Evolutionary conservation across 2,797 vertebrate species (phyloP).

Genomic region (Ptychobarbus kaznakovi): DNA sequence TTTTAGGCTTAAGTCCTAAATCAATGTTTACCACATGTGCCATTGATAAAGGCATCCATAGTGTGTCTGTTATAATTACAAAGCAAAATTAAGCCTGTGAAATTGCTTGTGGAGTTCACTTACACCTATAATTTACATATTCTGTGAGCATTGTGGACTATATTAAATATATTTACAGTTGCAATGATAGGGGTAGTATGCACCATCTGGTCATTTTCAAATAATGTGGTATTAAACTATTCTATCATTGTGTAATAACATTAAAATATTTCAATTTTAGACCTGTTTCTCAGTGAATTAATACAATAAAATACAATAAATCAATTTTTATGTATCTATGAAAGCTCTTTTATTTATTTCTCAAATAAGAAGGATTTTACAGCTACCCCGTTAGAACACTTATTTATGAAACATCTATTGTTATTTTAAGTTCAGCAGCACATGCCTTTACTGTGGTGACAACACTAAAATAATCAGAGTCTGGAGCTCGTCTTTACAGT

Average conservation of each 20-base stretch:
- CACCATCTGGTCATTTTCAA: neutral
- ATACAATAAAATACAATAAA: conserved; percentile 42
- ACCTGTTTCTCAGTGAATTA: conserved; percentile 15
- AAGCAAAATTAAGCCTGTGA: conserved; percentile 18
- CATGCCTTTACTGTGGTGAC: conserved; percentile 51
- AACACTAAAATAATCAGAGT: conserved; percentile 55
- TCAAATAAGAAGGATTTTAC: conserved; percentile 52
- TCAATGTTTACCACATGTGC: conserved; percentile 54
- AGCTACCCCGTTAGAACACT: conserved; percentile 30
- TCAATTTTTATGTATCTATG: conserved; percentile 49
- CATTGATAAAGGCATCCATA: conserved; percentile 48
- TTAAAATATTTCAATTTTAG: neutral
- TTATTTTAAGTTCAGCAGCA: conserved; percentile 53
- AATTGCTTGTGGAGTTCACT: conserved; percentile 7
- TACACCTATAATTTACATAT: conserved; percentile 11
- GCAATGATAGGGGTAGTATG: neutral
- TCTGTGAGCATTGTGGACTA: neutral
- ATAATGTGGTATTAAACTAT: neutral
- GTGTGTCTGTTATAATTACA: conserved; percentile 21
- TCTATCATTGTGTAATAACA: neutral
- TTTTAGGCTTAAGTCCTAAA: conserved; percentile 37
- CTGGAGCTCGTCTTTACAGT: conserved; percentile 62
- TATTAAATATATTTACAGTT: neutral
- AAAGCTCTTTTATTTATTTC: conserved; percentile 53
- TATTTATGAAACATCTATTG: conserved; percentile 51